Evolutionary conservation across 2,113 vertebrate species (phyloP).

Genomic region (Tenrec ecaudatus): DNA sequence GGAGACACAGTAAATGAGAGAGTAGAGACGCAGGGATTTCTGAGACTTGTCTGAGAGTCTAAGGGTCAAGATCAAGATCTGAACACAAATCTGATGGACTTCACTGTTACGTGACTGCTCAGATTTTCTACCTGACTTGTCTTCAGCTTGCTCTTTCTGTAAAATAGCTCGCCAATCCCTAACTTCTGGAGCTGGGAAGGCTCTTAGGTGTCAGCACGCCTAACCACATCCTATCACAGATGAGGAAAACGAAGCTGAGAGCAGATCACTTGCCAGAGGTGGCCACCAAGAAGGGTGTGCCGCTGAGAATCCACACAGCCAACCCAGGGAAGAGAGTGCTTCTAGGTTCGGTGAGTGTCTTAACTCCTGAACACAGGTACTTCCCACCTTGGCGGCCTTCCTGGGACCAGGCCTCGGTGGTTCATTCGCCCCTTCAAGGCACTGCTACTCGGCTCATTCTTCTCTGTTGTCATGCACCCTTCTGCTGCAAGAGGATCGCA

Average conservation of each 20-base stretch:
- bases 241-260: not conserved
- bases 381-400: not conserved
- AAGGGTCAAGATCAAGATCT: not conserved
- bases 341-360: not conserved
- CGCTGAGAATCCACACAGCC: not conserved
- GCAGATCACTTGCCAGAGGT: not conserved
- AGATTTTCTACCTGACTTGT: not conserved
- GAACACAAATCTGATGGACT: not conserved
- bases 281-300: not conserved
- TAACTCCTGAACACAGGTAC: not conserved
- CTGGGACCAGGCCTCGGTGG: not conserved
- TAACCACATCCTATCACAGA: not conserved
- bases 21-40: not conserved
- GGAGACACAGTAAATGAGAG: not conserved
- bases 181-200: not conserved
- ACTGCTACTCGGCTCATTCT: not conserved
- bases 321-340: too few species aligned
- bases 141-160: conserved; percentile 3
- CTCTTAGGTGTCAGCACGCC: not conserved
- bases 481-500: not conserved
- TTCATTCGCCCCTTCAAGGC: not conserved
- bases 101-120: not conserved
- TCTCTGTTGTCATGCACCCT: not conserved
- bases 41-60: not conserved
- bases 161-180: conserved; percentile 20